Evolutionary conservation across 2,113 vertebrate genomes (phyloP).

Genomic region (rabbit (Oryctolagus cuniculus)): DNA sequence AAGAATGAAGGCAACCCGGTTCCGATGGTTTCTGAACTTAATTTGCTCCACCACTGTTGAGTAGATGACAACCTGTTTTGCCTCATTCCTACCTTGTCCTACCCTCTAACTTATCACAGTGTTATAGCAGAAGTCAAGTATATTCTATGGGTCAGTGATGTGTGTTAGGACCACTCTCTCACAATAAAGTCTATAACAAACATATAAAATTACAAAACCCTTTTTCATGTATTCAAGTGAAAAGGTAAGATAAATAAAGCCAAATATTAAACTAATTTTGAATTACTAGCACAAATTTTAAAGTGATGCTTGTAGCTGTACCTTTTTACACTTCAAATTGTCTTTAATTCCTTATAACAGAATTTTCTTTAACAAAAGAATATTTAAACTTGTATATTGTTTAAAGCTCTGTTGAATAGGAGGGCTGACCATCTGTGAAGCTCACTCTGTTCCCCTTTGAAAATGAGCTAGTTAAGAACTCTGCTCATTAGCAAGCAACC

Average conservation of each 20-base stretch:
- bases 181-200: background rate
- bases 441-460: background rate
- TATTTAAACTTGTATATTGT: background rate
- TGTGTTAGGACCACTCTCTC: background rate
- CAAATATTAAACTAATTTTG: background rate
- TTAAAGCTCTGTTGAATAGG: background rate
- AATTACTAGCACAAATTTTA: background rate
- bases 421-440: background rate
- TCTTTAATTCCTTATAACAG: background rate
- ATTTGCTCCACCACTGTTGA: constrained; percentile 7
- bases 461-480: background rate
- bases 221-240: constrained; percentile 20
- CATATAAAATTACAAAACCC: background rate
- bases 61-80: background rate
- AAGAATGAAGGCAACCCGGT: background rate
- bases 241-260: constrained; percentile 20
- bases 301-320: background rate
- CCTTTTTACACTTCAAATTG: background rate
- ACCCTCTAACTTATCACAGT: background rate
- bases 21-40: background rate
- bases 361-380: background rate
- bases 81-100: background rate
- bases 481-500: background rate
- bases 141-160: background rate
- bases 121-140: constrained; percentile 4